Base-by-base conservation (phyloP, 2,113 vertebrate species). In the Elgaria multicarinata region DNA sequence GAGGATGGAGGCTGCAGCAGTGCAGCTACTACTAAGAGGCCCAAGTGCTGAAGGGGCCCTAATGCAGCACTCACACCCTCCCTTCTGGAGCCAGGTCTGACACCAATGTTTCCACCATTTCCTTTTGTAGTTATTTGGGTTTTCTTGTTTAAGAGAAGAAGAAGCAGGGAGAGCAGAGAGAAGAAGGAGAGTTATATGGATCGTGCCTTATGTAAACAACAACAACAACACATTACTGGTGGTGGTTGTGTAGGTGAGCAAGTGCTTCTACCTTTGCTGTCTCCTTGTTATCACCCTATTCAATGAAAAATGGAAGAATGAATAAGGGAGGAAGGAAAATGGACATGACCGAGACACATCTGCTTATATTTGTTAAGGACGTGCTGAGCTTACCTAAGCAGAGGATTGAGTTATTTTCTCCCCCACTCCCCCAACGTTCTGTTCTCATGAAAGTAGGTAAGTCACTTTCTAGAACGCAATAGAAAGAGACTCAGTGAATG, bases 281-380 rank as follows among this genome's bases (percentile, higher is more conserved):
- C 96, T 95, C 90, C 84, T 93, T 96, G 96, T 97, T 94, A 97
- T 94, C 94, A 92, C 95, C 89, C 91, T 93, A 96, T 96, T 97
- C 96, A 96, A 93, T 87, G 89, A 83, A 75, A 89, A 95, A 85
- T 72, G 84, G 93, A 93, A 93, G 95, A 93, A 84, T 92, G 90
- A 92, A 85, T 84, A 83, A 84, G 89, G 77, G 88, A 85, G 78
- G 74, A 71, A 44, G 78, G 90, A 88, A 90, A 78, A 64, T 10
- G 13, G 83, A 66, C 55, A 93, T 58, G 85, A 87, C 92, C 53
- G 76, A 93, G 95, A 94, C 91, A 90, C 85, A 93, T 93, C 82
- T 93, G 92, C 89, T 93, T 89, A 80, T 93, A 89, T 90, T 96
- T 93, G 90, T 89, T 95, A 96, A 97, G 94, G 69, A 69, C 44